Percentiles rank a stretch among this genome's conserved stretches.
Evolutionary conservation across 1,140 invertebrate genomes (phyloP).

Genomic region (Leucophenga varia): DNA sequence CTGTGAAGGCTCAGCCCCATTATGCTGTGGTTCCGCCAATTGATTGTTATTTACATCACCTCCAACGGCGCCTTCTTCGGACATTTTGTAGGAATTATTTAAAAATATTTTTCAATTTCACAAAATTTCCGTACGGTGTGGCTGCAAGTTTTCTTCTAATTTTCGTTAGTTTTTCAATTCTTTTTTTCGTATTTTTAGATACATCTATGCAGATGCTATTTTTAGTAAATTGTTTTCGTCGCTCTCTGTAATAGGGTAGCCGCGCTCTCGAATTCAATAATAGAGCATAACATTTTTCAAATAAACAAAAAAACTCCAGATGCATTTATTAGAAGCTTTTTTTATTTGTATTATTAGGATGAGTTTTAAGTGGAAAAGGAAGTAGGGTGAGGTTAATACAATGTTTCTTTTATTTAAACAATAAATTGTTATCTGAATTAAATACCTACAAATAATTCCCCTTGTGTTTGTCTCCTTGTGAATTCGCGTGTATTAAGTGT

Average conservation of each 20-base stretch:
- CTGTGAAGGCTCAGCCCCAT: background rate
- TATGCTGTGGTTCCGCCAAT: conserved; percentile 1
- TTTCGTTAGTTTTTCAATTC: conserved; percentile 24
- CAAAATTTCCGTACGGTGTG: conserved; percentile 25
- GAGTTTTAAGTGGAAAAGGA: conserved; percentile 35
- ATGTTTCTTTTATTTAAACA: conserved; percentile 31
- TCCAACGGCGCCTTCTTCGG: conserved; percentile 26
- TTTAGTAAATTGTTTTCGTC: conserved; percentile 21
- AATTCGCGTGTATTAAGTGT: conserved; percentile 30
- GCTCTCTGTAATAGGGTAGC: background rate
- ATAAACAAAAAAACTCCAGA: too few species aligned
- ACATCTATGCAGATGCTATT: conserved; percentile 44
- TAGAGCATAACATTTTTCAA: conserved; percentile 10
- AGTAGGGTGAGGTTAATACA: conserved; percentile 43
- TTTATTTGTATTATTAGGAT: conserved; percentile 31
- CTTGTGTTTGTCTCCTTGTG: conserved; percentile 6
- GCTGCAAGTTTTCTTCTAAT: conserved; percentile 19
- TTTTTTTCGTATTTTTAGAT: conserved; percentile 45
- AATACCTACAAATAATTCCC: conserved; percentile 28
- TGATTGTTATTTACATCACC: conserved; percentile 48
- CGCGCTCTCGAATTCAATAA: conserved; percentile 10
- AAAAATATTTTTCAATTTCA: conserved; percentile 4
- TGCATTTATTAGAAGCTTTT: conserved; percentile 6
- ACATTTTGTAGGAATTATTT: conserved; percentile 30
- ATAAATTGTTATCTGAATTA: conserved; percentile 46